These are phyloP conservation scores for Penaeus indicus DNA, from an alignment of 1,140 invertebrate species.

Conservation along the genomic window DNA sequence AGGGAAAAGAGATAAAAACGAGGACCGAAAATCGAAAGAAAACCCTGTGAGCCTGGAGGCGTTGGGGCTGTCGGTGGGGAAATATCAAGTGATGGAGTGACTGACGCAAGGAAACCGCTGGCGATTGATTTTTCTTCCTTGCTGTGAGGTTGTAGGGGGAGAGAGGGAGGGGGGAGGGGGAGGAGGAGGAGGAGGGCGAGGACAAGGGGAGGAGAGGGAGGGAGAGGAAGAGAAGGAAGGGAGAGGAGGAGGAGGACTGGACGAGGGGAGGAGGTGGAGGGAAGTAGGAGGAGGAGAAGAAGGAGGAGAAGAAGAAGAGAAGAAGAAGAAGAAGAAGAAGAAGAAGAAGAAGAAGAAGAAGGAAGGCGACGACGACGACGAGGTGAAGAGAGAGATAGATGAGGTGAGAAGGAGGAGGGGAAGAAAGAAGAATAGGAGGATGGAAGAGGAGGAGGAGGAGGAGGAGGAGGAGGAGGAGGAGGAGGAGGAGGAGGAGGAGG, in stretches of 20 bases:
- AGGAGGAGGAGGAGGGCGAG: neutral
- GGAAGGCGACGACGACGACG: neutral
- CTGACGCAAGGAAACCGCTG: conserved; percentile 60
- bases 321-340: neutral
- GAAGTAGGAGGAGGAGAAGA: neutral
- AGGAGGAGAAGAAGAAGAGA: neutral
- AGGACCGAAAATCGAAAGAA: conserved; percentile 28
- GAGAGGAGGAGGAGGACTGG: neutral
- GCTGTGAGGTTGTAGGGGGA: conserved; percentile 8
- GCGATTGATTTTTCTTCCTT: conserved; percentile 62
- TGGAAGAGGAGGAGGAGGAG: too few species aligned
- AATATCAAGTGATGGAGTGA: conserved; percentile 64
- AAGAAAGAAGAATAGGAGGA: too few species aligned
- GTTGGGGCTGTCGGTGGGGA: conserved; percentile 59
- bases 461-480: neutral
- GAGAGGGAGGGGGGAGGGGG: neutral
- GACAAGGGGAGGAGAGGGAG: neutral
- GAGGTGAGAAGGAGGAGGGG: too few species aligned
- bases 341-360: too few species aligned
- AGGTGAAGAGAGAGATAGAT: too few species aligned
- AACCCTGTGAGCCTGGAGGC: conserved; percentile 39
- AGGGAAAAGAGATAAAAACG: neutral
- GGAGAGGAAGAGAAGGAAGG: neutral
- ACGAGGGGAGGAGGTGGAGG: neutral
- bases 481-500: neutral